phyloP scores from a whole-genome alignment of 1,140 invertebrate genomes.

The Battus philenor region DNA sequence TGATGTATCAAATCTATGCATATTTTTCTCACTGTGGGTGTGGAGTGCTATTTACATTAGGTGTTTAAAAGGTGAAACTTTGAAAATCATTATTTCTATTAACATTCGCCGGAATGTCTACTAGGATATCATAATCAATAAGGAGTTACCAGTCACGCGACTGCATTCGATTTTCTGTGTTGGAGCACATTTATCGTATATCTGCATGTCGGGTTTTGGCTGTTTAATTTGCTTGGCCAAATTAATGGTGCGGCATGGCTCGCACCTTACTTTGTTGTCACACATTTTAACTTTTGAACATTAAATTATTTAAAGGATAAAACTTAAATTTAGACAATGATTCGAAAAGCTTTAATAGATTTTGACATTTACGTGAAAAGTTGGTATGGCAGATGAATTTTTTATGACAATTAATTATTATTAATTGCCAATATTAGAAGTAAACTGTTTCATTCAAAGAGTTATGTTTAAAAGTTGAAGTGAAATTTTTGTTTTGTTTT shows the following conservation, averaged over 20 bases:
- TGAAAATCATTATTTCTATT: too few species aligned
- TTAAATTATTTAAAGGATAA: slow-evolving; percentile 8
- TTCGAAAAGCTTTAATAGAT: not conserved
- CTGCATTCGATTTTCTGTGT: slow-evolving; percentile 35
- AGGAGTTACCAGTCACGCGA: slow-evolving; percentile 45
- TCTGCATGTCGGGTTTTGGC: slow-evolving; percentile 56
- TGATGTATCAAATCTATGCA: too few species aligned
- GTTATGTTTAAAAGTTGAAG: too few species aligned
- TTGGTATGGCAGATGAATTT: not conserved
- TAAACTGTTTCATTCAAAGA: too few species aligned
- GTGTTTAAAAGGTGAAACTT: too few species aligned
- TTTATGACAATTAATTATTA: too few species aligned
- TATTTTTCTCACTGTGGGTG: too few species aligned
- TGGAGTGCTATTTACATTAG: too few species aligned
- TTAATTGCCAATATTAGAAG: too few species aligned
- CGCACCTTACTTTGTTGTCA: slow-evolving; percentile 49
- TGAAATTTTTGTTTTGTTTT: too few species aligned
- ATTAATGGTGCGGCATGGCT: slow-evolving; percentile 61
- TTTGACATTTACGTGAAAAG: slow-evolving; percentile 12
- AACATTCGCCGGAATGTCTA: too few species aligned
- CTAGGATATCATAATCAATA: too few species aligned
- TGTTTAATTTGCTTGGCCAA: slow-evolving; percentile 46
- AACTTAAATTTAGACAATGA: slow-evolving; percentile 11
- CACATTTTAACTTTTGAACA: slow-evolving; percentile 38
- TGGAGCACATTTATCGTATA: slow-evolving; percentile 58